These are phyloP conservation scores for Corynorhinus townsendii DNA, from an alignment of 2,113 vertebrate genomes.

Conservation along the genomic window DNA sequence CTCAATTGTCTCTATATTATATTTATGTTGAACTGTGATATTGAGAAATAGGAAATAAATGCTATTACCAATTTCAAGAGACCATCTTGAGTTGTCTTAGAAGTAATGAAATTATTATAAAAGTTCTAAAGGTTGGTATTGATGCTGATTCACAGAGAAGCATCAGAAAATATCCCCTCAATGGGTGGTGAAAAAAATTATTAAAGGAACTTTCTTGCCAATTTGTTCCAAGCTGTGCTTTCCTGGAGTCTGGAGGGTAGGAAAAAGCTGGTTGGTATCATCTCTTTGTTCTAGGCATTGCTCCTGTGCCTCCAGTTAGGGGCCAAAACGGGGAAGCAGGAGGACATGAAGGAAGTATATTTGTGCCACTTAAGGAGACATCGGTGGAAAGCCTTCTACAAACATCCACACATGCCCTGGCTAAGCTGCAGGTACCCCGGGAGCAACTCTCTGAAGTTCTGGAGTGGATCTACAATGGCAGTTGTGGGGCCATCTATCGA, in stretches of 20 bases:
- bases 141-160: neutral
- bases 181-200: conserved; percentile 33
- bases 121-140: neutral
- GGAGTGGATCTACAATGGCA: conserved; percentile 69
- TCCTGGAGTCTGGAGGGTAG: neutral
- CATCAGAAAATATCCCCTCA: neutral
- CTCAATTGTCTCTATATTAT: neutral
- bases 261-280: neutral
- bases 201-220: neutral
- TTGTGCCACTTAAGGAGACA: conserved; percentile 67
- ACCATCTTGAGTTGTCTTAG: neutral
- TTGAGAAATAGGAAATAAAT: neutral
- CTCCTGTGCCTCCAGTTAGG: neutral
- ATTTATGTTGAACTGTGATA: neutral
- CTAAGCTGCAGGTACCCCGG: conserved; percentile 75
- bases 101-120: neutral
- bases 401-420: conserved; percentile 56
- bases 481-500: conserved; percentile 74
- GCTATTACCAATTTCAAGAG: neutral
- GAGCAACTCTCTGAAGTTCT: conserved; percentile 67
- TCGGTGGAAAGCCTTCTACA: conserved; percentile 72
- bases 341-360: neutral
- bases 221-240: neutral
- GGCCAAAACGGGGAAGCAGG: neutral
- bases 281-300: conserved; percentile 38